Base-by-base conservation (phyloP, 2,797 vertebrate genomes). In the Cynopterus sphinx region DNA sequence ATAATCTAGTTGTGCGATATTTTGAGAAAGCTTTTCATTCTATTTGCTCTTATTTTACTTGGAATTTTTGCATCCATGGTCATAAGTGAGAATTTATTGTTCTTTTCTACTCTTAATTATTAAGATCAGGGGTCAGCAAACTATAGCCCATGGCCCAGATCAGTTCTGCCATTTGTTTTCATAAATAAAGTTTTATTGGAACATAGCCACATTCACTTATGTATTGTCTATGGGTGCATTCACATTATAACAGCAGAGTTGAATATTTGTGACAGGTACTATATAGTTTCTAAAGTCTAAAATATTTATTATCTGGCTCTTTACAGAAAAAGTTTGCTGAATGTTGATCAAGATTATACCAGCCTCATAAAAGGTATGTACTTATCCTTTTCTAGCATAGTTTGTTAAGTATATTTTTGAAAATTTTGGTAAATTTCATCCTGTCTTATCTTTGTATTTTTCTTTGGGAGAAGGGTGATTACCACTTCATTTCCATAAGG, bases 31-130 rank as follows among this genome's bases (percentile, higher is more conserved):
- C 16, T 57, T 46, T 57, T 71, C 31, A 36, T 67, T 59, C 31
- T 73, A 63, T 43, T 33, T 93, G 73, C 33, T 43, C 36, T 87
- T 77, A 39, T 79, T 79, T 90, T 75, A 46, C 36, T 55, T 77
- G 43, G 61, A 31, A 83, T 71, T 87, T 77, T 21, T n/a, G 1
- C 8, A 41, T 31, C 19, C 9, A 31, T 46, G 41, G 67, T 90
- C 46, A 43, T 17, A 85, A 63, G 31, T 26, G 19, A 86, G 31
- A 73, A 93, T 59, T 67, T 51, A 81, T 41, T 24, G 11, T 49
- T 90, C 46, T 73, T 87, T 91, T 82, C 75, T 63, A 70, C 51
- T 90, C 49, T 68, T 84, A 67, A 87, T 73, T 74, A 68, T 31
- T 28, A 82, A 74, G 51, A 77, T 82, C 17, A 19, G 41, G 9